These are phyloP conservation scores for Emydura subglobosa DNA, from an alignment of 2,113 vertebrate genomes.

Conservation along the genomic window DNA sequence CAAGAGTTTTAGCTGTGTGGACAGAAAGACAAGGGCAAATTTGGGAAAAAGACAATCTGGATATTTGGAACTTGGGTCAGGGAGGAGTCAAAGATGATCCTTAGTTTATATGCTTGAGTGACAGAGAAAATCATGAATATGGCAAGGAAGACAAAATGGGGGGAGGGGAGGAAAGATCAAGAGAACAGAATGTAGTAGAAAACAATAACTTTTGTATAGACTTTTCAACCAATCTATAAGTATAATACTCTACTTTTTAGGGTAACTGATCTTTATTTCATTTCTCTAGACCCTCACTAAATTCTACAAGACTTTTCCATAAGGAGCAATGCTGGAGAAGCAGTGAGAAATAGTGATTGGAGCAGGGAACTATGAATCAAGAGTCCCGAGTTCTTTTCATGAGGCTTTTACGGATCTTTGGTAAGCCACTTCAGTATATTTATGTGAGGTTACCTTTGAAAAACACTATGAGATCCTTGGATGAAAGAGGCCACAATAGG, in stretches of 20 bases:
- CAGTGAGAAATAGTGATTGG: slow-evolving; percentile 18
- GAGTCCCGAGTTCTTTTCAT: slow-evolving; percentile 21
- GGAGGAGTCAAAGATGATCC: slow-evolving; percentile 52
- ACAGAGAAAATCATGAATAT: slow-evolving; percentile 1
- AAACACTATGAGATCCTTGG: slow-evolving; percentile 45
- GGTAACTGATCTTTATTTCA: slow-evolving; percentile 30
- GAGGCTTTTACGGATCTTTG: slow-evolving; percentile 44
- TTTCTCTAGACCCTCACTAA: slow-evolving; percentile 32
- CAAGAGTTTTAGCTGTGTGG: neutral
- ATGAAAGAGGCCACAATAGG: slow-evolving; percentile 43
- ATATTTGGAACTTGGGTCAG: slow-evolving; percentile 29
- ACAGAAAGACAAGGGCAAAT: neutral
- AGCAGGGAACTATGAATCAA: slow-evolving; percentile 37
- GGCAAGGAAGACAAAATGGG: neutral
- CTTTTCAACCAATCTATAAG: slow-evolving; percentile 15
- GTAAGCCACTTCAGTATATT: slow-evolving; percentile 4
- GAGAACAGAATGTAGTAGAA: slow-evolving; percentile 36
- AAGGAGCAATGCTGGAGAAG: slow-evolving; percentile 1
- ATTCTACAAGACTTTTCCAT: neutral
- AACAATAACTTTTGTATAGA: neutral
- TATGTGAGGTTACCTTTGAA: neutral
- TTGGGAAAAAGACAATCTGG: slow-evolving; percentile 34
- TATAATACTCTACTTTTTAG: slow-evolving; percentile 44
- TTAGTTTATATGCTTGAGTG: neutral
- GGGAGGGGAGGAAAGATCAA: slow-evolving; percentile 38